Evolutionary conservation across 2,113 vertebrate species (phyloP), one percentile per base, ranked within the genome.

Genomic region (Xenopus borealis): DNA sequence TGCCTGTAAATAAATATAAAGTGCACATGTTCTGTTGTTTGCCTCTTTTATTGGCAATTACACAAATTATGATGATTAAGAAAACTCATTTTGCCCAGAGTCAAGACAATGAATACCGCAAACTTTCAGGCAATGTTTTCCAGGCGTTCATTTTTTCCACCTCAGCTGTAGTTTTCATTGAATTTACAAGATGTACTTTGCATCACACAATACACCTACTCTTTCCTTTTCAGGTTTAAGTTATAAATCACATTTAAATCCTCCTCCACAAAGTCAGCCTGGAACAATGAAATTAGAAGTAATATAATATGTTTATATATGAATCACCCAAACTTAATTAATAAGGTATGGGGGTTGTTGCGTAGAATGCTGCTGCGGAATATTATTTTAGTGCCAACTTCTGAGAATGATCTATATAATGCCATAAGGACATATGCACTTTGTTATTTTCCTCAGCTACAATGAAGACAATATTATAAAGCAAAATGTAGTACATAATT

Each of bases 221-320:
- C 64, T 33, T 75, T 68, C 72, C 72, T 62, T 30, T 75, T 18
- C 20, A 73, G 72, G 72, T 74, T 55, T 27, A 72, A 57, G 12
- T 72, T 16, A 20, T 57, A 33, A 65, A 68, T 68, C 27, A 75
- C 65, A 66, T 75, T 75, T 12, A 47, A 75, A 58, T 55, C 64
- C 65, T 68, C 72, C 72, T 47, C 72, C 72, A 52, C 72, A 65
- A 27, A 45, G 16, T 30, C 52, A 16, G 7, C 17, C 14, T 8
- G 53, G 17, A n/a, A 50, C 47, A 55, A 55, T 55, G 8, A 50
- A 61, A 72, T 57, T 50, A 65, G 53, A 45, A 40, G 71, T 57
- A 72, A 72, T 65, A 20, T 64, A 72, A 72, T 64, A 72, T 30
- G 47, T 50, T 50, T 53, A 63, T 13, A 63, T n/a, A 44, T 63